Conservation (phyloP, 2,797 vertebrate species). For the Remorina albescens region DNA sequence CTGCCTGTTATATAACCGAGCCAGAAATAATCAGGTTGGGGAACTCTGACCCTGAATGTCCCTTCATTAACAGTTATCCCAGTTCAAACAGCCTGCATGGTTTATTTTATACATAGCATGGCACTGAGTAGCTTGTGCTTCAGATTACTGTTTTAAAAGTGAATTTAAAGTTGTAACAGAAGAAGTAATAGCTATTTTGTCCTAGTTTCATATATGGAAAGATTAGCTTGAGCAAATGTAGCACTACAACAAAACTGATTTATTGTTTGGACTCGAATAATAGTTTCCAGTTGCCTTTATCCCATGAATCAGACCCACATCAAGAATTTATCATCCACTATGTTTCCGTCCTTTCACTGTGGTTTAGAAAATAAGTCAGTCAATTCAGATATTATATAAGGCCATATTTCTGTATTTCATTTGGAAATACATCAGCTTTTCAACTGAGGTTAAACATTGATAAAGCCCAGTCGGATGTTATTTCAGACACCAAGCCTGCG, state of each 20-base stretch:
- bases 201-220: background rate
- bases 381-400: too few relatives aligned
- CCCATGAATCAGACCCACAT: conserved; percentile 26
- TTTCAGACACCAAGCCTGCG: conserved; percentile 54
- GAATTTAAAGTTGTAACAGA: background rate
- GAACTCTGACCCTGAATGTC: conserved; percentile 58
- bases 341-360: conserved; percentile 8
- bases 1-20: conserved; percentile 68
- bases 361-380: conserved; percentile 3
- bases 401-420: too few relatives aligned
- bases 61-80: conserved; percentile 56
- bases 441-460: conserved; percentile 42
- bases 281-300: conserved; percentile 20
- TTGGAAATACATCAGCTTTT: conserved; percentile 21
- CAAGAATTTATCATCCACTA: background rate
- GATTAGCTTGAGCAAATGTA: background rate
- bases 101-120: conserved; percentile 1
- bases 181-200: background rate
- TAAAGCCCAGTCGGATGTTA: conserved; percentile 29
- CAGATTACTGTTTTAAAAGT: conserved; percentile 2
- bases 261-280: conserved; percentile 4
- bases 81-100: conserved; percentile 16
- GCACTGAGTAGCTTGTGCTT: background rate
- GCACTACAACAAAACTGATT: background rate
- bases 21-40: conserved; percentile 60